Evolutionary conservation across 2,888 invertebrate genomes (phyloP).

Genomic region (Acanthococcus lagerstroemiae): DNA sequence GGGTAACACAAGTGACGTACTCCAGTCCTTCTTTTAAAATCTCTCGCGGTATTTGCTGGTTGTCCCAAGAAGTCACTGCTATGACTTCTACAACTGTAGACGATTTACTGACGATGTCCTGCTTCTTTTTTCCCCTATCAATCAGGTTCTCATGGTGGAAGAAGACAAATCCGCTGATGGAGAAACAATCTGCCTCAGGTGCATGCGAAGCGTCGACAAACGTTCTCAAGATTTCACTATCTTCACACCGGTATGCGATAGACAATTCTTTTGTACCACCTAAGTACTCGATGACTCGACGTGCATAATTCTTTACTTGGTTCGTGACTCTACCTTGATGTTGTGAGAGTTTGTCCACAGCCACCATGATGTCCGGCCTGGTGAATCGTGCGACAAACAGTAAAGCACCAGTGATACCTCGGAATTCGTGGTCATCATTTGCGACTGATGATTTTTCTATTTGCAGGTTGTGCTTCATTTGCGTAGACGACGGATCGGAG

Average conservation of each 20-base stretch:
- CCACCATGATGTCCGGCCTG: not conserved
- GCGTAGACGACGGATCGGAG: not conserved
- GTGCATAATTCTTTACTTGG: not conserved
- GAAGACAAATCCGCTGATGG: not conserved
- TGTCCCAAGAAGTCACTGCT: not conserved
- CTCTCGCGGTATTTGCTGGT: not conserved
- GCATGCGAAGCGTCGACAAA: not conserved
- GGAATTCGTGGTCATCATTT: not conserved
- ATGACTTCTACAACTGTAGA: not conserved
- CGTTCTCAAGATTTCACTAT: not conserved
- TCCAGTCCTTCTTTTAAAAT: not conserved
- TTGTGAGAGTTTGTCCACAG: not conserved
- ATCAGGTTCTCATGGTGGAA: not conserved
- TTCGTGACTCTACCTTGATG: not conserved
- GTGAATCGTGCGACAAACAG: not conserved
- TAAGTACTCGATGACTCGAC: not conserved
- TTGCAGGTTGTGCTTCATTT: not conserved
- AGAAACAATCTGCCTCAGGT: not conserved
- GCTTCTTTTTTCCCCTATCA: not conserved
- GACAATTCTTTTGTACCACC: not conserved
- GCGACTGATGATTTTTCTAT: not conserved
- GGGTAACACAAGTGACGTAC: not conserved
- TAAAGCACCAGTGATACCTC: not conserved
- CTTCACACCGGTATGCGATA: not conserved
- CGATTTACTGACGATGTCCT: not conserved